Conservation (phyloP, 2,888 invertebrate species). For the Phyllotreta striolata region DNA sequence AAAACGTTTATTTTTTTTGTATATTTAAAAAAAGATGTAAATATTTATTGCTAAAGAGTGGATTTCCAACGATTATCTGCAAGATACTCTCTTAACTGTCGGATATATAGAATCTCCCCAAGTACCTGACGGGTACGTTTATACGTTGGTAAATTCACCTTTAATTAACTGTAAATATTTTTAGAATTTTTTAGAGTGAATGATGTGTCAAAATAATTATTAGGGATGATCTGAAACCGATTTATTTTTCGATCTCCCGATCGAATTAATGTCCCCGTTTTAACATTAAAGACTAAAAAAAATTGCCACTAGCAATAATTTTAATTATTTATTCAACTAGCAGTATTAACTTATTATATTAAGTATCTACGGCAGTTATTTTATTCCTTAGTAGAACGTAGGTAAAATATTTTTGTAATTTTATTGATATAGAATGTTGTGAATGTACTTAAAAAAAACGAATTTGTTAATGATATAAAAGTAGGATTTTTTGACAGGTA, state of each 20-base stretch:
- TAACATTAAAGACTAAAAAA: slow-evolving; percentile 33
- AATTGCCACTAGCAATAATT: slow-evolving; percentile 41
- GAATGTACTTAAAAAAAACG: slow-evolving; percentile 32
- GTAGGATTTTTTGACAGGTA: too few species aligned
- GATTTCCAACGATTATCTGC: slow-evolving; percentile 21
- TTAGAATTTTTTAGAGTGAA: slow-evolving; percentile 7
- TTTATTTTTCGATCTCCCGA: neutral
- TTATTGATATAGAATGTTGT: slow-evolving; percentile 33
- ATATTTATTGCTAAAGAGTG: slow-evolving; percentile 30
- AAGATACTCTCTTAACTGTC: slow-evolving; percentile 1
- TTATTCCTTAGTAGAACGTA: slow-evolving; percentile 34
- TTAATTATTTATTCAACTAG: slow-evolving; percentile 40
- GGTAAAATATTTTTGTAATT: slow-evolving; percentile 35
- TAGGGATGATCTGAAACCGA: neutral
- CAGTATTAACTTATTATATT: slow-evolving; percentile 40
- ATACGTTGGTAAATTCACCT: too few species aligned
- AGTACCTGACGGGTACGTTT: neutral
- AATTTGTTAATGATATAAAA: too few species aligned
- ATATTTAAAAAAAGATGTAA: slow-evolving; percentile 32
- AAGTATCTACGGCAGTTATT: slow-evolving; percentile 33
- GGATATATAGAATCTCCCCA: neutral
- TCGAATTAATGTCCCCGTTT: neutral
- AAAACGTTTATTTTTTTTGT: slow-evolving; percentile 28
- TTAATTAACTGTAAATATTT: too few species aligned
- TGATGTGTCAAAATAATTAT: slow-evolving; percentile 24